These are phyloP conservation scores for Atlantisia rogersi DNA, from an alignment of 2,113 vertebrate genomes.

Conservation along the genomic window DNA sequence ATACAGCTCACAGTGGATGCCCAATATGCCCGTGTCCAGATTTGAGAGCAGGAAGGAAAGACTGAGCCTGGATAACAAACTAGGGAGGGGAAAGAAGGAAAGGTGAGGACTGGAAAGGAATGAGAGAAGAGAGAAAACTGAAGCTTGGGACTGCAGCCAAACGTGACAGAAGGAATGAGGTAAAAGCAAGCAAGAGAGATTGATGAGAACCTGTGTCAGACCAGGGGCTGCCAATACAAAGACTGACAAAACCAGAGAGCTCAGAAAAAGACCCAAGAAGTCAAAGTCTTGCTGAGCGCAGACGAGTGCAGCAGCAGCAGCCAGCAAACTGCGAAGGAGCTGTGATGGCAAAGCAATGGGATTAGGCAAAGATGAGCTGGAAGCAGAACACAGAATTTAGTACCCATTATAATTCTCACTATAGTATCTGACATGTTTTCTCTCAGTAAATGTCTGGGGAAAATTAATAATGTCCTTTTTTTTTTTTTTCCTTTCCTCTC, in stretches of 20 bases:
- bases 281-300: background rate
- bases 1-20: background rate
- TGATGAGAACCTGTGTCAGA: background rate
- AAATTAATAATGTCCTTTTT: background rate
- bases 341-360: background rate
- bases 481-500: too few relatives aligned
- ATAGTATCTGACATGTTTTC: background rate
- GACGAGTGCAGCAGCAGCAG: accelerated
- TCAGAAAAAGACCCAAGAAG: background rate
- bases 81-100: background rate
- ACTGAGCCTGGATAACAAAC: background rate
- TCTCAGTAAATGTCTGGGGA: background rate
- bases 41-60: background rate
- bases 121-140: too few relatives aligned
- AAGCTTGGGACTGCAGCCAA: background rate
- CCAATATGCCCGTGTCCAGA: background rate
- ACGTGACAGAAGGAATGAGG: background rate
- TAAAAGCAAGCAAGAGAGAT: background rate
- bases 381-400: background rate
- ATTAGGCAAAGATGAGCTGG: background rate
- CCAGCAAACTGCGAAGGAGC: background rate
- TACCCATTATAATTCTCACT: background rate
- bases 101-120: too few relatives aligned
- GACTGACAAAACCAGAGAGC: background rate
- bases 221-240: background rate